phyloP scores from a whole-genome alignment of 37 sponge, comb jelly and placozoan genomes.

The Beroe forskalii region DNA sequence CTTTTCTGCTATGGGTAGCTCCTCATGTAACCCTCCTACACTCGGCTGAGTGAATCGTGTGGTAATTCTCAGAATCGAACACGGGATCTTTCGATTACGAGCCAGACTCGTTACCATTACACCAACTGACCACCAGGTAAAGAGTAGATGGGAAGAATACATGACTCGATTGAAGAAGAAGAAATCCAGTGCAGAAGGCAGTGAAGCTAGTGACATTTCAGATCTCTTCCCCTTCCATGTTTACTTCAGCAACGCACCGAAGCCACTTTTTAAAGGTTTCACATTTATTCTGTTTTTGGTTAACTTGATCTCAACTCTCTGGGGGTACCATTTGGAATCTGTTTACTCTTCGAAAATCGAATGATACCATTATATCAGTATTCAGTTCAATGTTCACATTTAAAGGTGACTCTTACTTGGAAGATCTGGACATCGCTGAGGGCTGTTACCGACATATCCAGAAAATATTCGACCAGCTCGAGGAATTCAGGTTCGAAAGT shows the following conservation, averaged over 20 bases:
- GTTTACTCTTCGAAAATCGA: too few species aligned
- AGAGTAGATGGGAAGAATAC: slow-evolving; percentile 64
- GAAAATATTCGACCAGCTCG: slow-evolving; percentile 91
- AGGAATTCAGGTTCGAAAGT: slow-evolving; percentile 70
- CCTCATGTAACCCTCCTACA: too few species aligned
- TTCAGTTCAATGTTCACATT: too few species aligned
- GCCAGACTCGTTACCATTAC: too few species aligned
- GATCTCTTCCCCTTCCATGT: slow-evolving; percentile 87
- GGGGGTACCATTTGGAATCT: too few species aligned
- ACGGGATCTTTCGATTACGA: too few species aligned
- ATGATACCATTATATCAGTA: too few species aligned
- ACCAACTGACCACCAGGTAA: slow-evolving; percentile 47
- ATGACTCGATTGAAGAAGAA: slow-evolving; percentile 11
- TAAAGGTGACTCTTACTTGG: slow-evolving; percentile 74
- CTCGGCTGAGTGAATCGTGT: too few species aligned
- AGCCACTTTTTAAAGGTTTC: slow-evolving; percentile 51
- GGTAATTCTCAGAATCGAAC: too few species aligned
- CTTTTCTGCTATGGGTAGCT: too few species aligned
- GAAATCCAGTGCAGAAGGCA: slow-evolving; percentile 46
- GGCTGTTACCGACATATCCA: slow-evolving; percentile 94
- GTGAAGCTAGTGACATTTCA: slow-evolving; percentile 71
- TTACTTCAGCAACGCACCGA: slow-evolving; percentile 92
- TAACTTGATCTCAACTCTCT: too few species aligned
- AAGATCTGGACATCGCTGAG: slow-evolving; percentile 95
- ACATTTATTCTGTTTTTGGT: too few species aligned